Base-by-base conservation (phyloP, 2,797 vertebrate genomes). In the Aldrovandia affinis region DNA sequence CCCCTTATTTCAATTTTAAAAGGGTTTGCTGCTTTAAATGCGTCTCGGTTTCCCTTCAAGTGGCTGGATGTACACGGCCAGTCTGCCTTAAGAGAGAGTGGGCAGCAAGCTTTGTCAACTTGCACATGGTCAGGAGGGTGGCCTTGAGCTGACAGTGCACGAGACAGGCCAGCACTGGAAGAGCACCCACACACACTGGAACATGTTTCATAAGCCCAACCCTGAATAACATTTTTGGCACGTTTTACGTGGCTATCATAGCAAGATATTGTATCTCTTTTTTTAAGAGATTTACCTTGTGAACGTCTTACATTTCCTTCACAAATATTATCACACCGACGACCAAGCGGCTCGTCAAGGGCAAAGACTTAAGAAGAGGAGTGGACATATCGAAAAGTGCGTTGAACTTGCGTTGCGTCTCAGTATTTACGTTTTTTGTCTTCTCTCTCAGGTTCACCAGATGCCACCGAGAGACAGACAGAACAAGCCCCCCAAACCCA, bases 401-500 rank as follows among this genome's bases (percentile, higher is more conserved):
- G 47, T 50, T 50, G 47, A 50, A 50, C 47, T 50, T 50, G 12
- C 33, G 9, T 75, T 39, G 30, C 36, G 42, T 57, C 39, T 63
- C 57, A 65, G n/a, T 81, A 15, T n/a, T 78, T 77, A 81, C 28
- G 4, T 20, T 0, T 83, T 7, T 82, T 1, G 3, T 92, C 6
- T 70, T 86, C 0, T 81, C 91, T 10, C 89, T 78, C 75, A 96
- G 95, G 95, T 96, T 92, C 96, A 95, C 92, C 95, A 94, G 92
- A 96, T 96, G 91, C 95, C 95, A 15, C 95, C 95, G 91, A 95
- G 95, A 93, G 96, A 96, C 90, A 95, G 95, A 95, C 96, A 96
- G 88, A 91, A 95, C 93, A 96, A 96, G 90, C 93, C 95, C 90
- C 96, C 96, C 84, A 97, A 97, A 86, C 94, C 95, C 92, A 97